phyloP scores from a whole-genome alignment of 2,888 invertebrate genomes.

The Ferrisia virgata region DNA sequence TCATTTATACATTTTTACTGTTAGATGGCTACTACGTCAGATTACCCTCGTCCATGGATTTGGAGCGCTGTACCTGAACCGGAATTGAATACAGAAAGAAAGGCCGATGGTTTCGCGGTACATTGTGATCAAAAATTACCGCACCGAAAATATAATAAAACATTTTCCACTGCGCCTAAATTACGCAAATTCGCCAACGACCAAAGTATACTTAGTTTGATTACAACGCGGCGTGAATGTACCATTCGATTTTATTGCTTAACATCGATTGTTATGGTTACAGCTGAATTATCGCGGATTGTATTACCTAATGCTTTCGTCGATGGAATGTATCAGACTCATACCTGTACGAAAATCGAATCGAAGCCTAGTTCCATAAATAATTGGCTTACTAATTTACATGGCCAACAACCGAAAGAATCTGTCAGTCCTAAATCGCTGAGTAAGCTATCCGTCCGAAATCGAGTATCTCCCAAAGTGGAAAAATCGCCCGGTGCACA shows the following conservation, averaged over 20 bases:
- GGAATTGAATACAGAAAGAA: background rate
- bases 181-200: background rate
- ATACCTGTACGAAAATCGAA: background rate
- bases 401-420: background rate
- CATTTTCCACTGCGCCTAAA: background rate
- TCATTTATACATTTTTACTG: background rate
- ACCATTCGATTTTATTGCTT: background rate
- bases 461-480: background rate
- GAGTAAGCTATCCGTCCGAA: background rate
- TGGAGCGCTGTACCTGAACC: conserved; percentile 17
- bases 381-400: background rate
- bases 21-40: conserved; percentile 36
- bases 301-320: background rate
- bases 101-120: background rate
- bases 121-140: background rate
- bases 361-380: background rate
- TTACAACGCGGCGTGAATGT: background rate
- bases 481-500: background rate
- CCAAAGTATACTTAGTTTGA: background rate
- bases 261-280: background rate
- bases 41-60: conserved; percentile 33
- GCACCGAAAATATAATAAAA: background rate
- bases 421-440: background rate
- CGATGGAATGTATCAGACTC: background rate
- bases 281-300: background rate